Percentiles rank a stretch among this genome's conserved stretches.
Evolutionary conservation across 2,113 vertebrate genomes (phyloP).

Genomic region (Dromas ardeola): DNA sequence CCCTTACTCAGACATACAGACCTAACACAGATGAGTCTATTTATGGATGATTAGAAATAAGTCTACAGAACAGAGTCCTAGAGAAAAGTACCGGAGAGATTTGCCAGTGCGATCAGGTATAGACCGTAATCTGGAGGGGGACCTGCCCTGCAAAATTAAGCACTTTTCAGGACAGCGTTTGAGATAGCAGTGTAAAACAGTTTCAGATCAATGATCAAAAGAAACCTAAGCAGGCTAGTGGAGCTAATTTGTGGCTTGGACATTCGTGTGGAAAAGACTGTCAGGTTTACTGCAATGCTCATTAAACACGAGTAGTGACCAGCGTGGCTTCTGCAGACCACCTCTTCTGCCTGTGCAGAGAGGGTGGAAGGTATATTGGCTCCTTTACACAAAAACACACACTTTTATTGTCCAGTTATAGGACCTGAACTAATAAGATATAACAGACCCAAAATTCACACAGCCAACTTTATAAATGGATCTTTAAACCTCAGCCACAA

Average conservation of each 20-base stretch:
- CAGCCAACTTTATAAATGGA: not conserved
- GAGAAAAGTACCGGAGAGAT: not conserved
- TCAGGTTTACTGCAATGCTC: not conserved
- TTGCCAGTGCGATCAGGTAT: not conserved
- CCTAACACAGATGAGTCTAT: constrained; percentile 59
- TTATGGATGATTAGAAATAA: constrained; percentile 62
- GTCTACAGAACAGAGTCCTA: not conserved
- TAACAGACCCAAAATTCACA: not conserved
- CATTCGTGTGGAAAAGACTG: not conserved
- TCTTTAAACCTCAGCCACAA: not conserved
- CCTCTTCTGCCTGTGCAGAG: not conserved
- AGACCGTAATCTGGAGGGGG: not conserved
- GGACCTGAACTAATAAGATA: not conserved
- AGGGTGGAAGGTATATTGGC: not conserved
- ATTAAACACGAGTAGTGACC: not conserved
- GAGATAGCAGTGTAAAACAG: not conserved
- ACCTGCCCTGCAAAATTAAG: not conserved
- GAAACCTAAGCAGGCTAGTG: not conserved
- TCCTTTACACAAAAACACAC: not conserved
- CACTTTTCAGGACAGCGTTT: not conserved
- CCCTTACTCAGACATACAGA: constrained; percentile 54
- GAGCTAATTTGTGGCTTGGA: constrained; percentile 3
- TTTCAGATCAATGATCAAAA: not conserved
- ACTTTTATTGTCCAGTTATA: not conserved
- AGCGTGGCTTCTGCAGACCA: not conserved